Percentiles rank a stretch among this genome's conserved stretches.
These are phyloP conservation scores for Boulengerochromis microlepis DNA, from an alignment of 2,113 vertebrate genomes.

Conservation along the genomic window DNA sequence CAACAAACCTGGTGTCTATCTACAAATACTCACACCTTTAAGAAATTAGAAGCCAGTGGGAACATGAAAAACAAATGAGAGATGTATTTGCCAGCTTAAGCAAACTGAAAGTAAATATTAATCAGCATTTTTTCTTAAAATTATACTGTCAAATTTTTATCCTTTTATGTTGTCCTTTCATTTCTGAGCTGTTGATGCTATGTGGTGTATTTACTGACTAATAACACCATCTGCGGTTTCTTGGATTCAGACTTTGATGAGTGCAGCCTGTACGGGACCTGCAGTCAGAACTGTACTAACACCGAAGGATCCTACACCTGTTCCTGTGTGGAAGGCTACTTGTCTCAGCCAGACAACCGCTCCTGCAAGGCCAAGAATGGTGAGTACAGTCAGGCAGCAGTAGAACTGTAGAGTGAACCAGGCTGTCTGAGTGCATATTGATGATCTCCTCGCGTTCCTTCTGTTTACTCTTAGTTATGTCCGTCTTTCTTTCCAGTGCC, in stretches of 20 bases:
- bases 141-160: not conserved
- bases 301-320: slow-evolving; percentile 84
- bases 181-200: not conserved
- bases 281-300: slow-evolving; percentile 93
- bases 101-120: not conserved
- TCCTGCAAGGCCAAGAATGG: slow-evolving; percentile 98
- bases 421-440: not conserved
- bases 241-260: slow-evolving; percentile 85
- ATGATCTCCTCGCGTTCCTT: not conserved
- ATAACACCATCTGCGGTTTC: not conserved
- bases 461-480: not conserved
- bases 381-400: slow-evolving; percentile 29
- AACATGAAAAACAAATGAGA: not conserved
- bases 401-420: not conserved
- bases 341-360: slow-evolving; percentile 90
- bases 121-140: not conserved
- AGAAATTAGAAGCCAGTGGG: not conserved
- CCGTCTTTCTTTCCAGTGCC: slow-evolving; percentile 62
- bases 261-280: slow-evolving; percentile 86
- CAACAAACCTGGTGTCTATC: not conserved
- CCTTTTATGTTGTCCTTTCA: not conserved
- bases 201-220: not conserved
- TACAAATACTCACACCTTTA: not conserved
- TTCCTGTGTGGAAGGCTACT: slow-evolving; percentile 91
- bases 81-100: not conserved